A percentile compares a stretch with the other conserved stretches of the same genome.
Conservation (phyloP, 2,888 invertebrate genomes). For the Watsonalla cultraria region DNA sequence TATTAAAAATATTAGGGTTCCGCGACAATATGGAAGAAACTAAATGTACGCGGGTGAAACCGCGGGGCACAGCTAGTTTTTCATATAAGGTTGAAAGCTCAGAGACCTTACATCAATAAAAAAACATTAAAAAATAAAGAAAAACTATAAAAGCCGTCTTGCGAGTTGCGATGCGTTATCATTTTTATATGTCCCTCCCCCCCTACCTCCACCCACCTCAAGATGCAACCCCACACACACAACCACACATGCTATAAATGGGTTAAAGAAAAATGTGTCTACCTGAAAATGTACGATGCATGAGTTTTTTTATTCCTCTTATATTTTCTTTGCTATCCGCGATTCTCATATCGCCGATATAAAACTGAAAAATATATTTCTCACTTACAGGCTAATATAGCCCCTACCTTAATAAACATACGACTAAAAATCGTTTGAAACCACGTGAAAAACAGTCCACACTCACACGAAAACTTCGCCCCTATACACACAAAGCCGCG, state of each 20-base stretch:
- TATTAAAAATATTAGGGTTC: too few species aligned
- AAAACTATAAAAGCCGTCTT: conserved; percentile 74
- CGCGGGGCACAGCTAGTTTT: too few species aligned
- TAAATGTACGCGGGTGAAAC: too few species aligned
- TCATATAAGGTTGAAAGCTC: conserved; percentile 19
- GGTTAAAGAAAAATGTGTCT: conserved; percentile 79
- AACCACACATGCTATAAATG: conserved; percentile 66
- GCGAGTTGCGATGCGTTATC: conserved; percentile 78
- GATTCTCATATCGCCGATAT: conserved; percentile 79
- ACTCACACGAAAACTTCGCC: conserved; percentile 52
- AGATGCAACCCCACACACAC: conserved; percentile 58
- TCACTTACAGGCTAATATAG: conserved; percentile 32
- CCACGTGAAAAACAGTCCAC: conserved; percentile 57
- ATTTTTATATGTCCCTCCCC: conserved; percentile 74
- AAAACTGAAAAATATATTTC: conserved; percentile 78
- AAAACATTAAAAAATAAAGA: conserved; percentile 75
- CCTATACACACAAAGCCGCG: conserved; percentile 53
- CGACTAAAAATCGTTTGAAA: conserved; percentile 27
- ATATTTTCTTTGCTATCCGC: conserved; percentile 77
- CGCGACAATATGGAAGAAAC: too few species aligned
- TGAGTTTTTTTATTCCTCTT: conserved; percentile 71
- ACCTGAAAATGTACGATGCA: conserved; percentile 78
- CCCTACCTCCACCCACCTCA: conserved; percentile 41
- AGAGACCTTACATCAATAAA: conserved; percentile 52
- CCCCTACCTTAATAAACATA: conserved; percentile 19